These are phyloP conservation scores for Meloe dianella DNA, from an alignment of 2,888 invertebrate genomes.

Conservation along the genomic window DNA sequence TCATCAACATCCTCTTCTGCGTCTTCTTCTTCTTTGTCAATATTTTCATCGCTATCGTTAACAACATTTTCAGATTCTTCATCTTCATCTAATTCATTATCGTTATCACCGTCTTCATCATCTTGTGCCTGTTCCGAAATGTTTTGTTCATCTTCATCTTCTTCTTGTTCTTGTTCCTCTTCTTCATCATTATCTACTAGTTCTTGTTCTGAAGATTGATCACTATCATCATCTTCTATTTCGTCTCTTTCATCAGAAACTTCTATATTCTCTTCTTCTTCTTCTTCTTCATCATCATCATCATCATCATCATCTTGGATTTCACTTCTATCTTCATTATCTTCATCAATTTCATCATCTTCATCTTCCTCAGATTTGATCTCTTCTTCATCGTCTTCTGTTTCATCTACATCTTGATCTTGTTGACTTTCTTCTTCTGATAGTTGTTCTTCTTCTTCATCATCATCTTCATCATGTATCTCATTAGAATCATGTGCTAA, in stretches of 20 bases:
- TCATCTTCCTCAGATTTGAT: slow-evolving; percentile 51
- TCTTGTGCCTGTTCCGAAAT: slow-evolving; percentile 26
- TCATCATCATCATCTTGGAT: slow-evolving; percentile 58
- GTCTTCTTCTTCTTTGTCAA: slow-evolving; percentile 40
- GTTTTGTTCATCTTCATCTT: slow-evolving; percentile 44
- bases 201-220: slow-evolving; percentile 39
- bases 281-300: slow-evolving; percentile 49
- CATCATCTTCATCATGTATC: slow-evolving; percentile 54
- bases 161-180: slow-evolving; percentile 50
- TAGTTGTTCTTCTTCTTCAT: slow-evolving; percentile 43
- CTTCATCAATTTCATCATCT: slow-evolving; percentile 61
- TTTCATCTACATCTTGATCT: slow-evolving; percentile 32
- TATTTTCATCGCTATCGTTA: slow-evolving; percentile 52
- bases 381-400: slow-evolving; percentile 40
- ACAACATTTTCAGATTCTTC: slow-evolving; percentile 54
- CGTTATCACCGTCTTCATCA: slow-evolving; percentile 43
- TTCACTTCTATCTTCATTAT: slow-evolving; percentile 58
- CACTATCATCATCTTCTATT: slow-evolving; percentile 54
- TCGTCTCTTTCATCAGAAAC: slow-evolving; percentile 49
- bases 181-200: slow-evolving; percentile 42
- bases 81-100: slow-evolving; percentile 50
- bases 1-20: slow-evolving; percentile 32
- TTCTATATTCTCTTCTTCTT: slow-evolving; percentile 38
- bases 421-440: slow-evolving; percentile 36
- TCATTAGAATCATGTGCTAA: slow-evolving; percentile 43